Evolutionary conservation across 2,797 vertebrate genomes (phyloP).

Genomic region (Labeo calbasu): DNA sequence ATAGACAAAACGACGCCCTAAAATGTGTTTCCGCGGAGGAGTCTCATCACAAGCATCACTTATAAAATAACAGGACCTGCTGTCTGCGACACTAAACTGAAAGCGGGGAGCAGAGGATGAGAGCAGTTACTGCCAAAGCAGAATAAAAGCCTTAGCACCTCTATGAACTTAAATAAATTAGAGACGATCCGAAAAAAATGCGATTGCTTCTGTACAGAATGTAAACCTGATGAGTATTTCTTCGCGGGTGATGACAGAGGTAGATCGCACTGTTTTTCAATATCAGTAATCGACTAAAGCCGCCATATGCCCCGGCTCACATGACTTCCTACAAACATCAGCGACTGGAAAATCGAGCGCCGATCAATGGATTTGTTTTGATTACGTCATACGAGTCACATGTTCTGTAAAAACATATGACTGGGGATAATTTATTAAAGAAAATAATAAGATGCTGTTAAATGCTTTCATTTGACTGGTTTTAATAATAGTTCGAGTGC

Average conservation of each 20-base stretch:
- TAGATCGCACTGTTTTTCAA: slow-evolving; percentile 19
- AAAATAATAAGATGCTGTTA: neutral
- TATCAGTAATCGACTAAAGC: slow-evolving; percentile 12
- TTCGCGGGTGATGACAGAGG: neutral
- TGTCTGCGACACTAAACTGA: slow-evolving; percentile 5
- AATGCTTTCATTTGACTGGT: neutral
- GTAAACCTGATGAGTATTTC: neutral
- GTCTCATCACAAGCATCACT: neutral
- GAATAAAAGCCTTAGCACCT: neutral
- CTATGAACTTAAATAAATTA: neutral
- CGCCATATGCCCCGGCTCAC: slow-evolving; percentile 65
- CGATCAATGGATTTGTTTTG: slow-evolving; percentile 44
- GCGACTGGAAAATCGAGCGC: slow-evolving; percentile 47
- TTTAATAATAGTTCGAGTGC: neutral
- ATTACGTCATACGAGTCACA: slow-evolving; percentile 31
- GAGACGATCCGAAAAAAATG: neutral
- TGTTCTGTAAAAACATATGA: neutral
- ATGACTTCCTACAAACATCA: slow-evolving; percentile 57
- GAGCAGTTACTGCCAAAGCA: neutral
- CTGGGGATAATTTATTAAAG: neutral
- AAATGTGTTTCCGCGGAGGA: neutral
- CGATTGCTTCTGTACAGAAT: neutral
- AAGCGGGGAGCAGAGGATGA: neutral
- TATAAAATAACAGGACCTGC: slow-evolving; percentile 22
- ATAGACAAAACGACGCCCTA: neutral